phyloP scores from a whole-genome alignment of 2,888 invertebrate species.

The Crioceris asparagi region DNA sequence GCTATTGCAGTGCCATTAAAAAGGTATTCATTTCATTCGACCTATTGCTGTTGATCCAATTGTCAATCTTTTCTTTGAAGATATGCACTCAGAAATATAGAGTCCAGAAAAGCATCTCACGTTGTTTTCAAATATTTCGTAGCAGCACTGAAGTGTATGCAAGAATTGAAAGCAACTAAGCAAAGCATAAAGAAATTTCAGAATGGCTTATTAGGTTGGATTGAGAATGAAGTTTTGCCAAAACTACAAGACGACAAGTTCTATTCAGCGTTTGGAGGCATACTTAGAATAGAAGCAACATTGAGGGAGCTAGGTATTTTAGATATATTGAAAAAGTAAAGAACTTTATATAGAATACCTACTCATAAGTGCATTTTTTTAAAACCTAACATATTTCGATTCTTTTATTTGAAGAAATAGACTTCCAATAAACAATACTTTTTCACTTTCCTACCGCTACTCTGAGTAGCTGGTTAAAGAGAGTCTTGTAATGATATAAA shows the following conservation, averaged over 20 bases:
- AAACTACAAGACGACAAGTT: conserved; percentile 50
- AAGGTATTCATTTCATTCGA: conserved; percentile 16
- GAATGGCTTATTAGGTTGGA: conserved; percentile 44
- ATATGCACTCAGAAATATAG: conserved; percentile 40
- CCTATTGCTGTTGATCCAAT: neutral
- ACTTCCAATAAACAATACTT: too few species aligned
- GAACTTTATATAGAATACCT: too few species aligned
- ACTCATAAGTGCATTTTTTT: too few species aligned
- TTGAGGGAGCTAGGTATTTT: conserved; percentile 29
- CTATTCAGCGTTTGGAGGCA: conserved; percentile 43
- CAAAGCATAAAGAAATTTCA: conserved; percentile 39
- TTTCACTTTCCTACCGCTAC: too few species aligned
- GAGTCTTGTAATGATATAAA: too few species aligned
- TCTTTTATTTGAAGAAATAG: too few species aligned
- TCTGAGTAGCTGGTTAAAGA: too few species aligned
- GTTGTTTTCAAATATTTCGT: conserved; percentile 45
- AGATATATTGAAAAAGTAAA: conserved; percentile 1
- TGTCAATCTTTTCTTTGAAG: conserved; percentile 13
- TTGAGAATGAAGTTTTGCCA: conserved; percentile 36
- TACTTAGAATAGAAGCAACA: conserved; percentile 34
- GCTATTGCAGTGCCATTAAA: conserved; percentile 53
- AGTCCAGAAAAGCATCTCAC: conserved; percentile 33
- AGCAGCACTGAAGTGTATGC: conserved; percentile 39
- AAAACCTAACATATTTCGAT: too few species aligned
- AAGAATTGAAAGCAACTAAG: conserved; percentile 32